A percentile compares a stretch with the other conserved stretches of the same genome.
phyloP scores from a whole-genome alignment of 2,888 invertebrate genomes.

The Cryptus viduatorius region DNA sequence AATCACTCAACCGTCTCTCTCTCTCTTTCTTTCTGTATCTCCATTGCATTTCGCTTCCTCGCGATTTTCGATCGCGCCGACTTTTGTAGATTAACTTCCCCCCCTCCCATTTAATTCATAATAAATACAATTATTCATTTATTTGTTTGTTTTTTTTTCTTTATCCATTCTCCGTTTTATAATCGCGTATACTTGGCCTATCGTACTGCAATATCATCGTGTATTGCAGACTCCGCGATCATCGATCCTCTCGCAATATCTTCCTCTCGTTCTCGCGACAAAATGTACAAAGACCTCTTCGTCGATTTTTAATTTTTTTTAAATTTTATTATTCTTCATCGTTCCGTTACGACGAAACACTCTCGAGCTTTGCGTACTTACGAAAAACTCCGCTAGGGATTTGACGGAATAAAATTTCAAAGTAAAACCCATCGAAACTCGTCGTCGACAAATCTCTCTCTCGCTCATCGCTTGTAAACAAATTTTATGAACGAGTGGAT shows the following conservation, averaged over 20 bases:
- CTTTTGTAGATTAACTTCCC: slow-evolving; percentile 45
- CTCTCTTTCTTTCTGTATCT: slow-evolving; percentile 28
- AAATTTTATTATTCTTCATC: background rate
- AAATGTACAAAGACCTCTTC: slow-evolving; percentile 36
- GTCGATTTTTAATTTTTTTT: background rate
- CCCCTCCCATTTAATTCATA: slow-evolving; percentile 65
- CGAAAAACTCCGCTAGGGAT: slow-evolving; percentile 30
- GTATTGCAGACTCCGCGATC: slow-evolving; percentile 33
- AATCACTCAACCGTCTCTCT: slow-evolving; percentile 64
- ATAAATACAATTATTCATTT: slow-evolving; percentile 73
- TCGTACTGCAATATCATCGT: slow-evolving; percentile 34
- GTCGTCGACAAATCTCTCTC: slow-evolving; percentile 8
- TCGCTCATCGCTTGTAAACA: slow-evolving; percentile 8
- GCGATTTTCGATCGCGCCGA: slow-evolving; percentile 27
- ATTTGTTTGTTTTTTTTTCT: slow-evolving; percentile 24
- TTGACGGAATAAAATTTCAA: slow-evolving; percentile 38
- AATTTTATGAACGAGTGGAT: slow-evolving; percentile 1
- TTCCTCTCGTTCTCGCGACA: slow-evolving; percentile 40
- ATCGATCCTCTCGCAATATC: slow-evolving; percentile 36
- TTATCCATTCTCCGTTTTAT: slow-evolving; percentile 58
- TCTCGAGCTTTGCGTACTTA: slow-evolving; percentile 17
- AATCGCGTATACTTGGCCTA: slow-evolving; percentile 43
- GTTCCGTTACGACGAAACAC: slow-evolving; percentile 29
- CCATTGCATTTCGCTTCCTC: slow-evolving; percentile 27
- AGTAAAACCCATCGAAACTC: slow-evolving; percentile 30